Conservation (phyloP, 2,113 vertebrate species). For the Proterorhinus semilunaris region DNA sequence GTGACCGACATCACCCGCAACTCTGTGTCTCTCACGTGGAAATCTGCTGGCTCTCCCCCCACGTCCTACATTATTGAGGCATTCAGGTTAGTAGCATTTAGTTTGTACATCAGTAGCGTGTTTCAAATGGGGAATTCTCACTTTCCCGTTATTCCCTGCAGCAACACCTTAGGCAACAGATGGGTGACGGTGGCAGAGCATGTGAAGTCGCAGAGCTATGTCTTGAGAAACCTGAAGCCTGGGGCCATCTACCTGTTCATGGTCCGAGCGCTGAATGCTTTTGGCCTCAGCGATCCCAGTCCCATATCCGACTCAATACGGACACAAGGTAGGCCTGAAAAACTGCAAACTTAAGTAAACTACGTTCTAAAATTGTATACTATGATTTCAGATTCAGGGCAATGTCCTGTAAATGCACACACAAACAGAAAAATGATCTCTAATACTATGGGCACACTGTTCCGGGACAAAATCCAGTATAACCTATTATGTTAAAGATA, state of each 20-base stretch:
- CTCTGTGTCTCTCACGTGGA: slow-evolving; percentile 89
- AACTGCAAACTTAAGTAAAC: neutral
- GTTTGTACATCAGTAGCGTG: neutral
- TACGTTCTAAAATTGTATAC: neutral
- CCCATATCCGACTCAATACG: slow-evolving; percentile 94
- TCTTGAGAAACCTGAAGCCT: slow-evolving; percentile 90
- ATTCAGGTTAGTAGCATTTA: slow-evolving; percentile 83
- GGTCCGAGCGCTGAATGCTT: slow-evolving; percentile 91
- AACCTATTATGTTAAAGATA: too few relatives aligned
- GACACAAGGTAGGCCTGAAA: slow-evolving; percentile 85
- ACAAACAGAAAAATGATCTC: too few relatives aligned
- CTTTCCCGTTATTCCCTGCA: slow-evolving; percentile 48
- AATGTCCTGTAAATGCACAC: too few relatives aligned
- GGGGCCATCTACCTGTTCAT: slow-evolving; percentile 96
- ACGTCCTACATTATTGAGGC: slow-evolving; percentile 94
- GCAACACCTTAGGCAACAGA: slow-evolving; percentile 92
- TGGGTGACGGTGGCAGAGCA: slow-evolving; percentile 95
- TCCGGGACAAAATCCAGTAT: too few relatives aligned
- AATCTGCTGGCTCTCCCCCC: slow-evolving; percentile 83
- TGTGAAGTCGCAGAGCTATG: slow-evolving; percentile 87
- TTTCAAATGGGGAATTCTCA: neutral
- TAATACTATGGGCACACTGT: too few relatives aligned
- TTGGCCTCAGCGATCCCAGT: slow-evolving; percentile 96
- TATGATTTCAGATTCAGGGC: too few relatives aligned
- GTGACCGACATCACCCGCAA: slow-evolving; percentile 88